These are phyloP conservation scores for Coregonus clupeaformis DNA, from an alignment of 2,113 vertebrate species.

Conservation along the genomic window DNA sequence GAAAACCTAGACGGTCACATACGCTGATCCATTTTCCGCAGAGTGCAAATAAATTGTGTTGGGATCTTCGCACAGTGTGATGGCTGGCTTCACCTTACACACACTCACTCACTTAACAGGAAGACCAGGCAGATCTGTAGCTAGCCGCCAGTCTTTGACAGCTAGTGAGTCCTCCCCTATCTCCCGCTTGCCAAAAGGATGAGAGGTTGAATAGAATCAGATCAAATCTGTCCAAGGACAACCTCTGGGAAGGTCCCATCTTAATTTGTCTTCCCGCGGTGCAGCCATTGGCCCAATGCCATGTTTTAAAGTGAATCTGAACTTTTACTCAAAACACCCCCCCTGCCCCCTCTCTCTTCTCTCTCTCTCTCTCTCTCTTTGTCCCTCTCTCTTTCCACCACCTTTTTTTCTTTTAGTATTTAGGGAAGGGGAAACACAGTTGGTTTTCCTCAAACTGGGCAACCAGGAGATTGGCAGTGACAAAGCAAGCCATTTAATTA, in stretches of 20 bases:
- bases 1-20: constrained; percentile 34
- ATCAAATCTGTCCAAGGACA: constrained; percentile 60
- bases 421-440: constrained; percentile 35
- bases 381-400: constrained; percentile 15
- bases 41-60: constrained; percentile 31
- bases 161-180: constrained; percentile 34
- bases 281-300: constrained; percentile 57
- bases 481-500: constrained; percentile 37
- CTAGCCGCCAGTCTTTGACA: background rate
- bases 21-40: constrained; percentile 18
- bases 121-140: constrained; percentile 2
- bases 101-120: constrained; percentile 14
- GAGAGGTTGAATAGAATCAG: constrained; percentile 55
- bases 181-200: constrained; percentile 49
- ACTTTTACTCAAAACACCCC: constrained; percentile 42
- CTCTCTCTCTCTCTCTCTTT: constrained; percentile 6
- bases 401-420: constrained; percentile 19
- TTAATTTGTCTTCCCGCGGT: constrained; percentile 61
- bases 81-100: constrained; percentile 26
- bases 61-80: constrained; percentile 22
- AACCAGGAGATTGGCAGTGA: constrained; percentile 43
- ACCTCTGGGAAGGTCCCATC: constrained; percentile 57
- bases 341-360: background rate
- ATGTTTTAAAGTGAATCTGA: constrained; percentile 54
- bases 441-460: constrained; percentile 35